phyloP scores from a whole-genome alignment of 2,888 invertebrate species.

The Pollenia griseotomentosa region DNA sequence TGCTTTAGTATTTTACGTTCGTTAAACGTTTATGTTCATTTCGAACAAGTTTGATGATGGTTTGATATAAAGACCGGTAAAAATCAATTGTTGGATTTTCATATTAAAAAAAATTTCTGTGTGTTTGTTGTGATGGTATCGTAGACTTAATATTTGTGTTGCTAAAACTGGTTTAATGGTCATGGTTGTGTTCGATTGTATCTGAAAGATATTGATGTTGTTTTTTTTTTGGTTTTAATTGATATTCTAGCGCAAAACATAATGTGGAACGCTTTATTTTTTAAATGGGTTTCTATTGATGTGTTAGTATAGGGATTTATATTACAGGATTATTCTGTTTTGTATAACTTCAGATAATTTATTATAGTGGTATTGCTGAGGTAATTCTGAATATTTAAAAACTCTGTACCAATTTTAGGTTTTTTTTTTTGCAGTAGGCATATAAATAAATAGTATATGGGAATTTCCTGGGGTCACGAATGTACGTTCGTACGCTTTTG shows the following conservation, averaged over 20 bases:
- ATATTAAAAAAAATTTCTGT: not conserved
- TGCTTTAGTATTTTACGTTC: not conserved
- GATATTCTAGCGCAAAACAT: not conserved
- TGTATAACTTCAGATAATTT: too few species aligned
- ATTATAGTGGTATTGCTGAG: too few species aligned
- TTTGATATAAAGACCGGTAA: conserved; percentile 32
- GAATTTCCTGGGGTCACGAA: too few species aligned
- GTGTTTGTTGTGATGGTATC: not conserved
- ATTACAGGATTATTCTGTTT: not conserved
- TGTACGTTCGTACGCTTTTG: too few species aligned
- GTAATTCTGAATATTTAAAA: too few species aligned
- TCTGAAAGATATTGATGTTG: conserved; percentile 2
- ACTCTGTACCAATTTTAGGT: too few species aligned
- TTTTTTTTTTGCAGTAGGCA: too few species aligned
- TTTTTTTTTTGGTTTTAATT: conserved; percentile 20
- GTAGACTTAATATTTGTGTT: not conserved
- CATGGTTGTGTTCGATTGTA: conserved; percentile 12
- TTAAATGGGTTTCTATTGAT: not conserved
- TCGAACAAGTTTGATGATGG: conserved; percentile 47
- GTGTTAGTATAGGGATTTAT: not conserved
- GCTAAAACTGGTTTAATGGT: conserved; percentile 30
- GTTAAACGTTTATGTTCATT: conserved; percentile 13
- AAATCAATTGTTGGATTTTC: not conserved
- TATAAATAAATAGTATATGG: too few species aligned
- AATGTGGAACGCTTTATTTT: not conserved